Evolutionary conservation across 2,113 vertebrate species (phyloP).

Genomic region (Datnioides undecimradiatus): DNA sequence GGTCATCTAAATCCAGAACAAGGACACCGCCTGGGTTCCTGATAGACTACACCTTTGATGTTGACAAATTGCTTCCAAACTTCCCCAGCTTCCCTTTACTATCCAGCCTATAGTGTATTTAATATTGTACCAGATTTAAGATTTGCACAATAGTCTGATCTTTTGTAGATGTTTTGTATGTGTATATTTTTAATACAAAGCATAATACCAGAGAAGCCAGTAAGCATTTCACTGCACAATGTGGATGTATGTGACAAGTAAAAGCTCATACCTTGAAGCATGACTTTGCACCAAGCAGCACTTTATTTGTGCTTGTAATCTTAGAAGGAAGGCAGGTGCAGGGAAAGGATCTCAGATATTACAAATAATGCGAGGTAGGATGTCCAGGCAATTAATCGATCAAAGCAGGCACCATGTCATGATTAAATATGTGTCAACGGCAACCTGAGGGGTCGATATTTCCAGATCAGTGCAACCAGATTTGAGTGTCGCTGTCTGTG

Average conservation of each 20-base stretch:
- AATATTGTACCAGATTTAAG: no score
- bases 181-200: not conserved
- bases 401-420: no score
- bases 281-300: not conserved
- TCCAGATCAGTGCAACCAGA: not conserved
- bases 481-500: constrained; percentile 42
- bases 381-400: not conserved
- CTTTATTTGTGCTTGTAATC: not conserved
- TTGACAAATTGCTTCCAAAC: no score
- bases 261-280: not conserved
- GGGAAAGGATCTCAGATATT: not conserved
- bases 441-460: not conserved
- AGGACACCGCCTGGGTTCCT: no score
- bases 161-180: not conserved
- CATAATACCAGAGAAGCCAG: not conserved
- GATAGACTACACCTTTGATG: no score
- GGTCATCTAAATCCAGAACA: no score
- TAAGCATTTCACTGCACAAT: not conserved
- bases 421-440: not conserved
- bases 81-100: no score
- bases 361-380: not conserved
- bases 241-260: not conserved
- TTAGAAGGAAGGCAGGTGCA: not conserved
- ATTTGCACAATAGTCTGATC: not conserved
- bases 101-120: no score